A percentile compares a stretch with the other conserved stretches of the same genome.
Conservation (phyloP, 2,797 vertebrate species). For the Coilia nasus region DNA sequence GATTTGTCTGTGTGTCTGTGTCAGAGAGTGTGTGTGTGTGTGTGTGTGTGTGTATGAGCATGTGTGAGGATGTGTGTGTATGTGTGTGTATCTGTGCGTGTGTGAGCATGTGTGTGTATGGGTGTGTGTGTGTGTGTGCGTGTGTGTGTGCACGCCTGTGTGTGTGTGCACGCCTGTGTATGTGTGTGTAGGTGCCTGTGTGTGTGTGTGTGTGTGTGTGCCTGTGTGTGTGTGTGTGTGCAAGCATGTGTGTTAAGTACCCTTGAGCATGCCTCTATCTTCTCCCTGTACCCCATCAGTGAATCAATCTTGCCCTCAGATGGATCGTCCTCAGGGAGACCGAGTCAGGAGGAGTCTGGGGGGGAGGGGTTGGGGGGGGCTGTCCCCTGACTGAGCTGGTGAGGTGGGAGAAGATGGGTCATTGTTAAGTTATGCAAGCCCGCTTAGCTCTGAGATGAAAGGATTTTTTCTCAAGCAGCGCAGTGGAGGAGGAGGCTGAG, state of each 20-base stretch:
- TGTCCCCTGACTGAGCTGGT: background rate
- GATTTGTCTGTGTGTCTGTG: background rate
- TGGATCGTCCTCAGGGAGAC: background rate
- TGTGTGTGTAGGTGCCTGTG: too few species aligned
- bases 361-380: background rate
- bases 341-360: background rate
- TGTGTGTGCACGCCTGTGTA: too few species aligned
- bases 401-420: conserved; percentile 59
- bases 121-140: too few species aligned
- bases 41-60: too few species aligned
- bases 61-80: too few species aligned
- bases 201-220: too few species aligned
- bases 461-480: conserved; percentile 62
- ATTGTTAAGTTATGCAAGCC: conserved; percentile 70
- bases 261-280: background rate
- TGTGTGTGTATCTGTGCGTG: too few species aligned
- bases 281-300: background rate
- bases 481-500: conserved; percentile 46
- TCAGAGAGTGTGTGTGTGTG: too few species aligned
- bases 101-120: too few species aligned
- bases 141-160: too few species aligned
- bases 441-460: conserved; percentile 68
- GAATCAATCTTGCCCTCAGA: conserved; percentile 5
- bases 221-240: too few species aligned
- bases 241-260: too few species aligned